Conservation (phyloP, 2,113 vertebrate species). For the Silurus asotus region DNA sequence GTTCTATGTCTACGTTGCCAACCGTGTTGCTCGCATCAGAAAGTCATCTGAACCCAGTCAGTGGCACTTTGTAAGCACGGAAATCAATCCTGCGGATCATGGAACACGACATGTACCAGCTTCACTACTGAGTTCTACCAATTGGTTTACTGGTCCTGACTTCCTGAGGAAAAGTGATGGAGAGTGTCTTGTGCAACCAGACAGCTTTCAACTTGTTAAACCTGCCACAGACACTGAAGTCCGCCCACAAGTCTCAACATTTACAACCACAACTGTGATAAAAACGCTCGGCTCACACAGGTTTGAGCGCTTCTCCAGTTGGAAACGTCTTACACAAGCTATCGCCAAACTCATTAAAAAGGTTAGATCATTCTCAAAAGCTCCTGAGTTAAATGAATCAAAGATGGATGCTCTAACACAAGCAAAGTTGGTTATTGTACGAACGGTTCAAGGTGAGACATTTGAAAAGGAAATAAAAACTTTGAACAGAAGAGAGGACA, state of each 20-base stretch:
- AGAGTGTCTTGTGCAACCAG: background rate
- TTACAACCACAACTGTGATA: background rate
- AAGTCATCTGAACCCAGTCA: slow-evolving; percentile 25
- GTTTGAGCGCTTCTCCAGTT: background rate
- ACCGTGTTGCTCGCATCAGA: slow-evolving; percentile 28
- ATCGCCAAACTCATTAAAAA: too few species aligned
- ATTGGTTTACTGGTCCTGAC: slow-evolving; percentile 11
- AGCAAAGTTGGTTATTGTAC: too few species aligned
- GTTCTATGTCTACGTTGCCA: slow-evolving; percentile 35
- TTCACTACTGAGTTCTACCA: background rate
- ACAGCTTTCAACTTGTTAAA: background rate
- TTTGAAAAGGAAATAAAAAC: too few species aligned
- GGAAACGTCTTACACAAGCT: too few species aligned
- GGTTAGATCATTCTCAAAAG: too few species aligned
- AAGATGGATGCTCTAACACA: too few species aligned
- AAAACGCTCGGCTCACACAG: background rate
- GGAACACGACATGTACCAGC: slow-evolving; percentile 4
- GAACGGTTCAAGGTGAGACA: too few species aligned
- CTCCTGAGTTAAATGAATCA: too few species aligned
- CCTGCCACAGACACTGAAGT: background rate
- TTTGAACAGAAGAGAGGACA: too few species aligned
- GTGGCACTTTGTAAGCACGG: too few species aligned
- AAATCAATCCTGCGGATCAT: slow-evolving; percentile 36
- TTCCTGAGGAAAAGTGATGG: slow-evolving; percentile 8
- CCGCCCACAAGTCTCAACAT: background rate